Conservation (phyloP, 1,140 invertebrate species). For the Himalopsyche phryganea region DNA sequence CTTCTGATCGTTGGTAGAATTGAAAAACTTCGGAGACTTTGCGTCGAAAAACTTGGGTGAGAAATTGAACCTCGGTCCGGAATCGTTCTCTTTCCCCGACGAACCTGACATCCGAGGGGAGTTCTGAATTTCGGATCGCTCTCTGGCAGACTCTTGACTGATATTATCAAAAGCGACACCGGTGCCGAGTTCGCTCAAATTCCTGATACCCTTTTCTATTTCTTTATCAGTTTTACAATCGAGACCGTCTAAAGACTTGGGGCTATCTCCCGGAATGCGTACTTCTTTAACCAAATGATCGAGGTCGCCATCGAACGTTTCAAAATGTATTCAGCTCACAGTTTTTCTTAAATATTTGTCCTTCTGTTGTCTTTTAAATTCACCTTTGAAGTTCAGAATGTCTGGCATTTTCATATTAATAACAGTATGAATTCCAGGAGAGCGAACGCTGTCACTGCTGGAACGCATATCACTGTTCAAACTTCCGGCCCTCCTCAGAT, state of each 20-base stretch:
- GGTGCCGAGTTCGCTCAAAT: no score
- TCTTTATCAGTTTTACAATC: not conserved
- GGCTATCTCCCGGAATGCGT: not conserved
- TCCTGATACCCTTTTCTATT: not conserved
- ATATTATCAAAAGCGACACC: slow-evolving; percentile 43
- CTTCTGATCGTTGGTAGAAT: slow-evolving; percentile 46
- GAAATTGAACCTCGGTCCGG: slow-evolving; percentile 46
- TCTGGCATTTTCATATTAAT: no score
- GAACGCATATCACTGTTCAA: no score
- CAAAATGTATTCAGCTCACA: no score
- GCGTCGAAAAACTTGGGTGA: slow-evolving; percentile 49
- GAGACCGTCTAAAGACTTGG: not conserved
- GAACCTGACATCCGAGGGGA: slow-evolving; percentile 44
- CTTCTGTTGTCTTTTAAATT: not conserved
- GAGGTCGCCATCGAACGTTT: slow-evolving; percentile 1
- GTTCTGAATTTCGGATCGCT: slow-evolving; percentile 46
- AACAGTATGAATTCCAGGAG: no score
- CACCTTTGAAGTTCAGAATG: no score
- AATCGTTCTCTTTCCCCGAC: slow-evolving; percentile 43
- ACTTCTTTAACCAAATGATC: not conserved
- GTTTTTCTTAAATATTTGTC: not conserved
- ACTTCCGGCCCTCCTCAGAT: no score
- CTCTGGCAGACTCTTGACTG: slow-evolving; percentile 39
- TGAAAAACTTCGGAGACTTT: slow-evolving; percentile 44
- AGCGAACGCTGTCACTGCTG: not conserved